phyloP scores from a whole-genome alignment of 2,113 vertebrate genomes.

The Myotis brandtii region DNA sequence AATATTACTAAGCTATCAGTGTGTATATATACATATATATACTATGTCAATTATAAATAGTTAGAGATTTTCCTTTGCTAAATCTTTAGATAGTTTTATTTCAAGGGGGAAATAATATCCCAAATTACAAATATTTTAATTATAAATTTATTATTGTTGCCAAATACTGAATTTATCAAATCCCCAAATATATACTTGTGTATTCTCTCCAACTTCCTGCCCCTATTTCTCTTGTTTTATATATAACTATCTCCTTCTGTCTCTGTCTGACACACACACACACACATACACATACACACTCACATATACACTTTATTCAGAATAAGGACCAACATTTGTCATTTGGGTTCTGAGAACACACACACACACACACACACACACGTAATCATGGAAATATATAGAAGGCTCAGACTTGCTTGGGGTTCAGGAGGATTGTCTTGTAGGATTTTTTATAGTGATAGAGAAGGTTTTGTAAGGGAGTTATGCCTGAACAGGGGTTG shows the following conservation, averaged over 20 bases:
- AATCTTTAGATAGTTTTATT: conserved; percentile 62
- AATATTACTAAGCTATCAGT: conserved; percentile 58
- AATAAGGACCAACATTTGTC: neutral
- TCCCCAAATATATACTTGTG: neutral
- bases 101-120: conserved; percentile 41
- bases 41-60: conserved; percentile 69
- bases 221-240: neutral
- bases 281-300: neutral
- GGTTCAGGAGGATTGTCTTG: neutral
- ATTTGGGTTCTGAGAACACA: neutral
- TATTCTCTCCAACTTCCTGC: neutral
- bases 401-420: neutral
- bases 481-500: neutral
- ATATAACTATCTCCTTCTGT: neutral
- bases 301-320: neutral
- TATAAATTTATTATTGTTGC: conserved; percentile 49
- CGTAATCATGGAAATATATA: neutral
- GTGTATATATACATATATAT: conserved; percentile 49
- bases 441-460: neutral
- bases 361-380: no score
- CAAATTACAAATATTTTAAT: conserved; percentile 69
- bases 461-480: neutral
- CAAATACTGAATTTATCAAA: conserved; percentile 66
- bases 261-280: neutral
- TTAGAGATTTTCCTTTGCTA: conserved; percentile 62